Evolutionary conservation across 2,113 vertebrate species (phyloP).

Genomic region (Saguinus imperator): DNA sequence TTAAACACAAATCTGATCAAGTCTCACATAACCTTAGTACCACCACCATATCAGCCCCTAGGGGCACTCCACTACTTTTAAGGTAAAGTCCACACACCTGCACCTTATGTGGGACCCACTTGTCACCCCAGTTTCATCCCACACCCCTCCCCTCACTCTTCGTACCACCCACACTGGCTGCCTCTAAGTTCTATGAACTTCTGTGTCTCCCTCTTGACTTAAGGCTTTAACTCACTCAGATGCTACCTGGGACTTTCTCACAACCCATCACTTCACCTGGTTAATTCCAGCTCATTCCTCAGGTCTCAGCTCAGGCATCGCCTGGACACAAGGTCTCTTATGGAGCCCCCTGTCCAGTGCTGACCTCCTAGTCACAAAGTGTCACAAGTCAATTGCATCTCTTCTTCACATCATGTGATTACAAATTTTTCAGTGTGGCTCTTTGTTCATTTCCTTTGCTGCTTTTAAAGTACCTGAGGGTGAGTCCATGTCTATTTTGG

Average conservation of each 20-base stretch:
- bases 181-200: too few relatives aligned
- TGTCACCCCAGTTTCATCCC: accelerated
- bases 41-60: background rate
- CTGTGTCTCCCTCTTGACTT: background rate
- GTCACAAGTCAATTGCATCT: background rate
- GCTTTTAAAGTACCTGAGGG: background rate
- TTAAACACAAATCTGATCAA: background rate
- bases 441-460: background rate
- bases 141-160: too few relatives aligned
- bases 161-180: background rate
- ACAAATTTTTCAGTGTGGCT: background rate
- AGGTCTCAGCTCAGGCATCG: background rate
- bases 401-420: background rate
- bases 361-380: background rate
- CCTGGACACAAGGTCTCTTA: background rate
- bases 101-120: background rate
- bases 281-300: background rate
- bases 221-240: background rate
- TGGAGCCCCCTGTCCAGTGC: background rate
- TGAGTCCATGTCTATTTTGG: background rate
- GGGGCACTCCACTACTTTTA: background rate
- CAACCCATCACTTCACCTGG: background rate
- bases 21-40: background rate
- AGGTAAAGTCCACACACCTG: background rate
- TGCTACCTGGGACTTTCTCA: background rate